Base-by-base conservation (phyloP, 2,113 vertebrate genomes). In the Labrus mixtus region DNA sequence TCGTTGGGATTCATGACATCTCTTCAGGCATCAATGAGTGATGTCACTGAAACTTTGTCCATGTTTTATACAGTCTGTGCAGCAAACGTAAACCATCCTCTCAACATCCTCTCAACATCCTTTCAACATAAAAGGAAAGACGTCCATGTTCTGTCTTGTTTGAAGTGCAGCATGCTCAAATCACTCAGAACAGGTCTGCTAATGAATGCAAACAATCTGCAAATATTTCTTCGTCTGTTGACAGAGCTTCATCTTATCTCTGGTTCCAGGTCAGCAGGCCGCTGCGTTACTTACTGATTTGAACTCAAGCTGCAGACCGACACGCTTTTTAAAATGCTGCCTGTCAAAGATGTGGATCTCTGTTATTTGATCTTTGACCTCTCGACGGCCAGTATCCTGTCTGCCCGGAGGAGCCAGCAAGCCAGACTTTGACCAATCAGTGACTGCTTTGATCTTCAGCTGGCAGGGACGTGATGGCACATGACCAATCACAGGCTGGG, bases 321-420 rank as follows among this genome's bases (percentile, higher is more conserved):
- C 74, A 68, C 57, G 3, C 73, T 79, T 79, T 79, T 70, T 17
- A 61, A 72, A 67, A 51, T 39, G 84, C 41, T 39, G 46, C 48
- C 43, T 5, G 76, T 75, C 54, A 50, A 33, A 59, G 45, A 67
- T 39, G 36, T 25, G 10, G 61, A 67, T 75, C 78, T 82, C 11
- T 86, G 83, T 41, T 82, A 62, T 91, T 79, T 87, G 83, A 84
- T 73, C 87, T 82, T 67, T 76, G 81, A 87, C 81, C 62, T n/a
- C 15, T 8, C 20, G 45, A 59, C 7, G 3, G 57, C 7, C 46
- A 7, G 62, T 1, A 50, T 76, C 72, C 55, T 36, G 74, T 57
- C 25, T 16, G 50, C 61, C 66, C 33, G 41, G 41, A 76, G 63
- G 61, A 56, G 20, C 33, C 37, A 57, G 56, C 68, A 19, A 7